Evolutionary conservation across 2,113 vertebrate species (phyloP).

Genomic region (Fukomys damarensis): DNA sequence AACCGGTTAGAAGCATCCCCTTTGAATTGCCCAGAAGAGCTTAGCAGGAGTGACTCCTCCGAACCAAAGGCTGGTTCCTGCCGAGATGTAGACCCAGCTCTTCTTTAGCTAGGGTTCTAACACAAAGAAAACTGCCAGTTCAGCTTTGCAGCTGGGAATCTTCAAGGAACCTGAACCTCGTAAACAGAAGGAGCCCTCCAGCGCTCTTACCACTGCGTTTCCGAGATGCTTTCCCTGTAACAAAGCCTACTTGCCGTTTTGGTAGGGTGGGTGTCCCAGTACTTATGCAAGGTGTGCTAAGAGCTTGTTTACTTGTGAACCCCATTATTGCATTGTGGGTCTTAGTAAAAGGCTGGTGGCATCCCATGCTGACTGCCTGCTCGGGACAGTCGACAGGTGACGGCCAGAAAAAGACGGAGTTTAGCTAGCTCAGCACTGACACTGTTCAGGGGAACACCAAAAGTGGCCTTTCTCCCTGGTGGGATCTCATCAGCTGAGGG

Average conservation of each 20-base stretch:
- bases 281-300: not conserved
- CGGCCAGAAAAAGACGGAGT: not conserved
- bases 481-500: constrained; percentile 51
- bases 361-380: not conserved
- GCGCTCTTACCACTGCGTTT: not conserved
- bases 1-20: not conserved
- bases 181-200: not conserved
- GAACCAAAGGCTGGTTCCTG: not conserved
- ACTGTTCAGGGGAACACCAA: not conserved
- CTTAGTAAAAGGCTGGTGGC: not conserved
- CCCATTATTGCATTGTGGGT: not conserved
- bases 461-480: constrained; percentile 53
- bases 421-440: not conserved
- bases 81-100: not conserved
- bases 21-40: not conserved
- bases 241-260: constrained; percentile 1
- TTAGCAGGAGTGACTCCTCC: not conserved
- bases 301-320: not conserved
- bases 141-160: constrained; percentile 9
- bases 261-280: not conserved
- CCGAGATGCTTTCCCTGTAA: not conserved
- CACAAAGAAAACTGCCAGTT: not conserved
- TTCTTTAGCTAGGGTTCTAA: not conserved
- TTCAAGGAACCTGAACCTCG: not conserved
- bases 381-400: not conserved